These are phyloP conservation scores for Anguilla obscura DNA, from an alignment of 2,797 vertebrate genomes.

Conservation along the genomic window DNA sequence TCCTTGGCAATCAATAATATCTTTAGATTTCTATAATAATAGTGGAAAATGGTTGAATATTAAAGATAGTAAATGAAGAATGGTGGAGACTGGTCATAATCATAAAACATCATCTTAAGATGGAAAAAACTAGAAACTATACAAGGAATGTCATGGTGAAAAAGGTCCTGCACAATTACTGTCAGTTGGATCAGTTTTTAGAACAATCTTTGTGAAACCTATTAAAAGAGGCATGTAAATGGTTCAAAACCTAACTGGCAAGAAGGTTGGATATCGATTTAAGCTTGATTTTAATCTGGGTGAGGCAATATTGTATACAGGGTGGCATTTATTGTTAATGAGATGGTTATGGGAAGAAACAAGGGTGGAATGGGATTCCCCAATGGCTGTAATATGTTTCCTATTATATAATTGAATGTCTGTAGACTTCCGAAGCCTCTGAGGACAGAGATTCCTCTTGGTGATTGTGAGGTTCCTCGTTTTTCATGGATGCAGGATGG, in stretches of 20 bases:
- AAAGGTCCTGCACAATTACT: not conserved
- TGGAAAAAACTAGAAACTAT: not conserved
- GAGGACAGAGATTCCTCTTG: not conserved
- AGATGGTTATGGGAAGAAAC: not conserved
- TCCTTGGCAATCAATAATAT: not conserved
- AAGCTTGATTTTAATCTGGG: not conserved
- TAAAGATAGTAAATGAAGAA: not conserved
- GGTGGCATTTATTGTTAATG: not conserved
- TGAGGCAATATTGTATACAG: not conserved
- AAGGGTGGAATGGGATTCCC: too few relatives aligned
- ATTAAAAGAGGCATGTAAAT: not conserved
- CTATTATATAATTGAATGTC: not conserved
- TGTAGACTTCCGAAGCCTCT: not conserved
- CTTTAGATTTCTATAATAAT: not conserved
- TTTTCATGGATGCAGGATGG: not conserved
- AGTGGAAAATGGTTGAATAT: not conserved
- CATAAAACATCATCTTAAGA: not conserved
- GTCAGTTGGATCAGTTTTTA: not conserved
- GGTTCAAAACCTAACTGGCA: not conserved
- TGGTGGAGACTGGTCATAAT: not conserved
- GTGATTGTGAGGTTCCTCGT: not conserved
- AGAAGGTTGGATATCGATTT: not conserved
- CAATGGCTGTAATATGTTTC: not conserved
- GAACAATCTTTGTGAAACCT: not conserved
- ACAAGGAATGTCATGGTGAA: not conserved